These are phyloP conservation scores for Neodon shergylaensis DNA, from an alignment of 2,113 vertebrate genomes.

Conservation along the genomic window DNA sequence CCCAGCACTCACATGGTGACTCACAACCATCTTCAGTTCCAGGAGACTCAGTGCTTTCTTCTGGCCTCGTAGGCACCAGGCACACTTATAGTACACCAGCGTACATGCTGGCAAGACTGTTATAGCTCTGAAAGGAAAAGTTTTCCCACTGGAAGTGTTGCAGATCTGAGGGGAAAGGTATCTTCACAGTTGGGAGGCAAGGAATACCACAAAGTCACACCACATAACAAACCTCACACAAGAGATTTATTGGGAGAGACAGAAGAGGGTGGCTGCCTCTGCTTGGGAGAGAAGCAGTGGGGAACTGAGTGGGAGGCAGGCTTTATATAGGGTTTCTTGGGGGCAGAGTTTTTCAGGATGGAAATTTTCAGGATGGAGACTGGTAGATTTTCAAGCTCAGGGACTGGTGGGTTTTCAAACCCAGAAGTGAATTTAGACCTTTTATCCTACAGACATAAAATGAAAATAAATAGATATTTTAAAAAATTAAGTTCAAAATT, in stretches of 20 bases:
- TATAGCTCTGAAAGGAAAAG: neutral
- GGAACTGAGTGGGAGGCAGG: neutral
- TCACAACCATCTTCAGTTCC: neutral
- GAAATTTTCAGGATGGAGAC: neutral
- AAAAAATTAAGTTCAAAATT: neutral
- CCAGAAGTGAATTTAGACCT: neutral
- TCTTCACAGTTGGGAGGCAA: neutral
- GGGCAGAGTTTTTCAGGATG: neutral
- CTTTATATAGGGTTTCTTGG: neutral
- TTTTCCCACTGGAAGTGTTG: neutral
- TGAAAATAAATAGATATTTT: neutral
- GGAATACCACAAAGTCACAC: neutral
- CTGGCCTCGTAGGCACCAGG: neutral
- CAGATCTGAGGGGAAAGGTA: neutral
- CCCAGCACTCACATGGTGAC: neutral
- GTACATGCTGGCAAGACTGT: neutral
- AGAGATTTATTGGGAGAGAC: neutral
- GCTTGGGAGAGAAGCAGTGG: neutral
- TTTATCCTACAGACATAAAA: neutral
- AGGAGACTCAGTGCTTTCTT: neutral
- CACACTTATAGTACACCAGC: neutral
- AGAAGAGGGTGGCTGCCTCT: neutral
- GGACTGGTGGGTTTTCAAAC: neutral
- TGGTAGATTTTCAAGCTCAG: neutral
- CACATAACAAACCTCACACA: neutral